These are phyloP conservation scores for Drosophila melanosoma DNA, from an alignment of 2,888 invertebrate genomes.

Conservation along the genomic window DNA sequence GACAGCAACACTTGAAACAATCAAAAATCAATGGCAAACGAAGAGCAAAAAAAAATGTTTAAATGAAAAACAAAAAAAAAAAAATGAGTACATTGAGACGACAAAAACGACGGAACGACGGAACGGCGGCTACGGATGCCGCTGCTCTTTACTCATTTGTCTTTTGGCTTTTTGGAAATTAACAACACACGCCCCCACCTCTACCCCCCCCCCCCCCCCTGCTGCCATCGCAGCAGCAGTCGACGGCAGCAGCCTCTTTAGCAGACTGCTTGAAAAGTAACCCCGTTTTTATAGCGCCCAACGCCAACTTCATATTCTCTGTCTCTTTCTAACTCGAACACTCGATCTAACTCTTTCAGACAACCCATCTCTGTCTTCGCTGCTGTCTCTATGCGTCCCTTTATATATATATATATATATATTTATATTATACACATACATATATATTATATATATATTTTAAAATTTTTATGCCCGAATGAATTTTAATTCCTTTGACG, in stretches of 20 bases:
- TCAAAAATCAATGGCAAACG: constrained; percentile 75
- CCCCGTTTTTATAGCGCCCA: constrained; percentile 69
- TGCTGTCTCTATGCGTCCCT: constrained; percentile 42
- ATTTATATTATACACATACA: constrained; percentile 18
- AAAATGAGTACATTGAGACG: constrained; percentile 63
- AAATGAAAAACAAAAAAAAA: constrained; percentile 2
- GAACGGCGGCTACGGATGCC: constrained; percentile 23
- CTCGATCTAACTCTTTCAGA: constrained; percentile 3
- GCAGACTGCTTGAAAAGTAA: constrained; percentile 68
- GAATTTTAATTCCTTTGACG: constrained; percentile 85
- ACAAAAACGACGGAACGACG: constrained; percentile 39
- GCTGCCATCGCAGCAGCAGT: not conserved
- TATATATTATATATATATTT: constrained; percentile 74
- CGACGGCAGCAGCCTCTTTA: constrained; percentile 35
- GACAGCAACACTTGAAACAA: constrained; percentile 74
- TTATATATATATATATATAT: constrained; percentile 6
- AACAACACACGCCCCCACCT: constrained; percentile 68
- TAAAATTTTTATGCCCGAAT: constrained; percentile 85
- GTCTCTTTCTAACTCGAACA: not conserved
- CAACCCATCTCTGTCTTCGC: not conserved
- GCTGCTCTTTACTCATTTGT: constrained; percentile 78
- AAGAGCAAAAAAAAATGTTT: constrained; percentile 9
- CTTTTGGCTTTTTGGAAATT: constrained; percentile 79
- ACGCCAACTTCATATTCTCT: constrained; percentile 35
- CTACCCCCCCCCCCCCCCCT: not conserved